phyloP scores from a whole-genome alignment of 2,888 invertebrate species.

The Andrena hattorfiana region DNA sequence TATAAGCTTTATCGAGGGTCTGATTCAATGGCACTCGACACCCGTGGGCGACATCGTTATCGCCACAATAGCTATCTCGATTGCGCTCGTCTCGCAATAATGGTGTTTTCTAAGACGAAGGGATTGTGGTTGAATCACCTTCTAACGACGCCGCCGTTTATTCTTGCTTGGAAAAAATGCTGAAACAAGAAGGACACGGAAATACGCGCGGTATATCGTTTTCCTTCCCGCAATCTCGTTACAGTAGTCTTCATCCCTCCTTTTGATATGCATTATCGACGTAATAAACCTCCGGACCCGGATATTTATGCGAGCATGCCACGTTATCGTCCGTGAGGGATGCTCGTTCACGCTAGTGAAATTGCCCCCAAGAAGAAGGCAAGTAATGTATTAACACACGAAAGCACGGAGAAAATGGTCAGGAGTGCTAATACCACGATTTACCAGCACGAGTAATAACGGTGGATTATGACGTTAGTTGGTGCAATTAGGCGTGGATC shows the following conservation, averaged over 20 bases:
- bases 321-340: conserved; percentile 65
- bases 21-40: conserved; percentile 72
- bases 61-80: conserved; percentile 67
- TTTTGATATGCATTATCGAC: conserved; percentile 63
- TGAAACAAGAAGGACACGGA: conserved; percentile 36
- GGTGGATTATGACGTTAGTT: conserved; percentile 54
- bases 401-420: conserved; percentile 52
- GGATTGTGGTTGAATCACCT: conserved; percentile 47
- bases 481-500: conserved; percentile 16
- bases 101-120: conserved; percentile 68
- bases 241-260: conserved; percentile 13
- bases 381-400: conserved; percentile 62
- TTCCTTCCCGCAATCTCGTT: conserved; percentile 22
- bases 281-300: conserved; percentile 59
- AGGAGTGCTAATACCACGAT: conserved; percentile 31
- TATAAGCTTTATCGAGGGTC: conserved; percentile 62
- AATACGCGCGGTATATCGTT: background rate
- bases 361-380: conserved; percentile 44
- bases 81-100: conserved; percentile 56
- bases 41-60: conserved; percentile 70
- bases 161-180: conserved; percentile 49
- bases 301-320: conserved; percentile 65
- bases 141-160: conserved; percentile 40
- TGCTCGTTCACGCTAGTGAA: conserved; percentile 57
- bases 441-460: conserved; percentile 50